Base-by-base conservation (phyloP, 2,797 vertebrate genomes). In the Spinus pinus region DNA sequence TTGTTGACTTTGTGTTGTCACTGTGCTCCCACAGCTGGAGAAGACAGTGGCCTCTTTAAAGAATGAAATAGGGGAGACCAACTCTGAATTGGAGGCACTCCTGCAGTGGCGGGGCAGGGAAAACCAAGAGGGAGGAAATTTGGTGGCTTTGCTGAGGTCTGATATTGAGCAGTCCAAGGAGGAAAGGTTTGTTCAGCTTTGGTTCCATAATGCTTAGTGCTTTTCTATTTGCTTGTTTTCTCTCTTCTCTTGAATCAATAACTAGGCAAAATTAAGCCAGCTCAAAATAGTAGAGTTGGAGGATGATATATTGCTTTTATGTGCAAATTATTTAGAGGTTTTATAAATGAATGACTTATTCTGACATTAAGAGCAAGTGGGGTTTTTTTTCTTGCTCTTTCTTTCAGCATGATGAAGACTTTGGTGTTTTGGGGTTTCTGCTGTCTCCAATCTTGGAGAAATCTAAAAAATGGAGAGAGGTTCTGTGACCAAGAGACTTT, bases 71-170 rank as follows among this genome's bases (percentile, higher is more conserved):
- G 97, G 98, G 60, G 98, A 98, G 13, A 98, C 98, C 50, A 97
- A 96, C n/a, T 94, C 94, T 2, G 98, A 99, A 81, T 94, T 99
- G 79, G 98, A 98, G 86, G 97, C 87, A 0, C 98, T 99, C 5
- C 98, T 99, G 86, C 98, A 98, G 71, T 96, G 97, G 28, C 93
- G 97, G 15, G 98, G 98, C 49, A 96, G 98, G 57, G 99, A 99
- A 90, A 98, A 98, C 92, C 98, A 98, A 82, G 99, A 98, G 94
- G 98, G 97, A 58, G 97, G 97, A 5, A 98, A 98, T 95, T 98
- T 99, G 50, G 96, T 99, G n/a, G 94, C 98, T 44, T 98, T 99
- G 98, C 97, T 99, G 82, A 98, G 97, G 57, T 97, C 98, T 10
- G 99, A 99, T 69, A 83, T 98, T 24, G 98, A 98, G 33, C 92